Conservation (phyloP, 2,888 invertebrate species). For the Atrina japonica region DNA sequence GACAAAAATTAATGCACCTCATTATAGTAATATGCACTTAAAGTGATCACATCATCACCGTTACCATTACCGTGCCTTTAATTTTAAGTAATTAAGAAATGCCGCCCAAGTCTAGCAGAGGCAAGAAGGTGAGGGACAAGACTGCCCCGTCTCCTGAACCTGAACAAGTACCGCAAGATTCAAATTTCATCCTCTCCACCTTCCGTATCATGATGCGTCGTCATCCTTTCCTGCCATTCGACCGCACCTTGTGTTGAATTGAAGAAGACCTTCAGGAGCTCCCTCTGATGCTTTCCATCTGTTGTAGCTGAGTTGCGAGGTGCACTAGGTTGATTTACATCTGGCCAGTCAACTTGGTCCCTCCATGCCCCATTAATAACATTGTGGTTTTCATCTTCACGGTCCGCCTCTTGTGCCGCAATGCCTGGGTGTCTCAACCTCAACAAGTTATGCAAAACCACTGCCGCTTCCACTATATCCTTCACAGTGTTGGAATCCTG, state of each 20-base stretch:
- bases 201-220: slow-evolving; percentile 20
- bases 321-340: slow-evolving; percentile 30
- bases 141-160: background rate
- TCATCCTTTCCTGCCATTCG: slow-evolving; percentile 34
- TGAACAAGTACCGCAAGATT: slow-evolving; percentile 13
- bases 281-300: slow-evolving; percentile 28
- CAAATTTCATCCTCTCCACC: too few species aligned
- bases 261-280: slow-evolving; percentile 34
- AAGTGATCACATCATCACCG: too few species aligned
- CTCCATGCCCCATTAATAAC: slow-evolving; percentile 39
- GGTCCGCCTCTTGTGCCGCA: slow-evolving; percentile 31
- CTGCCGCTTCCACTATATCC: slow-evolving; percentile 34
- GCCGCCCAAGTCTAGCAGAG: slow-evolving; percentile 1
- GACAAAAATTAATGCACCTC: background rate
- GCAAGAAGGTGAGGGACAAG: too few species aligned
- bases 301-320: slow-evolving; percentile 26
- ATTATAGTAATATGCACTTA: too few species aligned
- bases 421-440: slow-evolving; percentile 32
- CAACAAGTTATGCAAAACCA: slow-evolving; percentile 41
- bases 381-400: slow-evolving; percentile 41
- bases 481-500: slow-evolving; percentile 15
- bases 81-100: background rate
- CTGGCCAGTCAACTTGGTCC: slow-evolving; percentile 30
- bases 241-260: slow-evolving; percentile 33
- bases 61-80: too few species aligned